Base-by-base conservation (phyloP, 2,888 invertebrate genomes). In the Zonitis immaculata region DNA sequence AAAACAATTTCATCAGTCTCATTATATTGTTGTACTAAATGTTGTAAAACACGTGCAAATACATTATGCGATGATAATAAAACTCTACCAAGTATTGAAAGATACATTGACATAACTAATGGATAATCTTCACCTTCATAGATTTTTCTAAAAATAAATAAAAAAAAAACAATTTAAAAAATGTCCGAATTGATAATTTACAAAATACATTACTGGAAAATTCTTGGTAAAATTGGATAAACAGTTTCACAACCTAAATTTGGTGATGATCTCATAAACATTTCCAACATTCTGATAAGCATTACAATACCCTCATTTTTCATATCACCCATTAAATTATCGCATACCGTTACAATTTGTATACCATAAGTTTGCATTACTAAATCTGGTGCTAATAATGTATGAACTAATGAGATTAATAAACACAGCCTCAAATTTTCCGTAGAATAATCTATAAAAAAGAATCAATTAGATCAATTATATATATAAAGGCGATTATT, bases 391-490 rank as follows among this genome's bases (percentile, higher is more conserved):
- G 86, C 87, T 9, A 95, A 76, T 12, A 93, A 75, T 0, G 91
- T 81, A 72, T 94, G 92, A 1, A 88, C 90, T 73, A 90, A 86
- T 71, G 89, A 87, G 69, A 95, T 88, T 66, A 87, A 84, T 11
- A 94, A 79, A 58, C 90, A 88, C 53, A 86, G 82, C 56, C 87
- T 81, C 9, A 95, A 78, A 73, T 90, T 87, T 69, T 95, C 94
- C 0, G 90, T 84, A 0, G 91, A 88, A 73, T 84, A 82, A 74
- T 94, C 93, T 89, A 75, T 12, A 77, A 76, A 51, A 32, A 11
- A 57, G 47, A 18, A 47, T 48, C 47, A 44, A 50, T 47, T 57
- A 44, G 16, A 11, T n/a, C n/a, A n/a, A n/a, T n/a, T n/a, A n/a
- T n/a, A n/a, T n/a, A n/a, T n/a, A n/a, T n/a, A n/a, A n/a, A n/a